A percentile compares a stretch with the other conserved stretches of the same genome.
Conservation (phyloP, 2,888 invertebrate genomes). For the Caenorhabditis auriculariae region DNA sequence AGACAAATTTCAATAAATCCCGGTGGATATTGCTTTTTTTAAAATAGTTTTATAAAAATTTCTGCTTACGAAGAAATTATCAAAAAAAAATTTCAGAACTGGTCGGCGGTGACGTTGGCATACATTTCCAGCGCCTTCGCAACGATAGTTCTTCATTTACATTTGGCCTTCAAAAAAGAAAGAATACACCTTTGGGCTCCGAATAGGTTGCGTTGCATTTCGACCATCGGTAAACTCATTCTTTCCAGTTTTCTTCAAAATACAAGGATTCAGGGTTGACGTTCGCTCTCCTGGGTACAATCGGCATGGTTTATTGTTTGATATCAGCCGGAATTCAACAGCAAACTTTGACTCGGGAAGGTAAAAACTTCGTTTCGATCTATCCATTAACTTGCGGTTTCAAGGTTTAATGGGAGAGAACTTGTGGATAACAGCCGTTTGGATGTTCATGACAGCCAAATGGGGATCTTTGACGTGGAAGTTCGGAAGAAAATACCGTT, state of each 20-base stretch:
- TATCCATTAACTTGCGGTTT: neutral
- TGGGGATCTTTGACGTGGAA: constrained; percentile 34
- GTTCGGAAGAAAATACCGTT: constrained; percentile 25
- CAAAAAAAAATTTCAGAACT: constrained; percentile 39
- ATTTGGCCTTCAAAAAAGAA: constrained; percentile 53
- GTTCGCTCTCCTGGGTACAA: constrained; percentile 35
- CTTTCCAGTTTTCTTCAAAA: neutral
- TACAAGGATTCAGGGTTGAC: constrained; percentile 20
- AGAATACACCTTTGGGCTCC: constrained; percentile 50
- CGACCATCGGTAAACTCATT: constrained; percentile 40
- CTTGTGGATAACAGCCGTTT: constrained; percentile 58
- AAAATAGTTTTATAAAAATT: neutral
- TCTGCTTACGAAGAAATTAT: neutral
- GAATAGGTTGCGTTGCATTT: constrained; percentile 26
- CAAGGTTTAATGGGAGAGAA: constrained; percentile 53
- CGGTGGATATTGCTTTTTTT: neutral
- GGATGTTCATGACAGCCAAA: constrained; percentile 59
- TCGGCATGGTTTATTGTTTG: constrained; percentile 51
- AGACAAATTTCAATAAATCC: too few species aligned
- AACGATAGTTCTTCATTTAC: constrained; percentile 48
- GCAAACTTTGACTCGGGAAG: constrained; percentile 42
- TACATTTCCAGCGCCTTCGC: constrained; percentile 53
- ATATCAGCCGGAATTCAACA: constrained; percentile 47
- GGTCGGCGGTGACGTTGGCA: constrained; percentile 51
- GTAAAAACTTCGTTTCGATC: constrained; percentile 6